A percentile compares a stretch with the other conserved stretches of the same genome.
Conservation (phyloP, 2,888 invertebrate genomes). For the Yponomeuta plumbellus region DNA sequence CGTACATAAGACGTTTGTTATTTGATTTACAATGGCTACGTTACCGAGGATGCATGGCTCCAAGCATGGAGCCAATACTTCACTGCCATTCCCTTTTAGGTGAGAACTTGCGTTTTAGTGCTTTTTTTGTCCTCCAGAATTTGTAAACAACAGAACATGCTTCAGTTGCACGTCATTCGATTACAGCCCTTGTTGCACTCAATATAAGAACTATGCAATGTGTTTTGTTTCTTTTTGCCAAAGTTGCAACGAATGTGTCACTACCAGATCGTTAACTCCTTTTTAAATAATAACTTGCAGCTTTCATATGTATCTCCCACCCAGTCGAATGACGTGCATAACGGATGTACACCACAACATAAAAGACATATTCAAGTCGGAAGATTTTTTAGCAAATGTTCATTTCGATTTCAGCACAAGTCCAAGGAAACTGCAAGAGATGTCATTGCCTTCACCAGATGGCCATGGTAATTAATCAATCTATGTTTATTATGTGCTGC, state of each 20-base stretch:
- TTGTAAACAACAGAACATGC: constrained; percentile 17
- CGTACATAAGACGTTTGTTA: not conserved
- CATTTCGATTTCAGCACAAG: constrained; percentile 78
- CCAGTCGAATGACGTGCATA: not conserved
- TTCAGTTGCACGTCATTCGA: not conserved
- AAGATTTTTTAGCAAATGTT: not conserved
- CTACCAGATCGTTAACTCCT: not conserved
- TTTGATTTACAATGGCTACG: constrained; percentile 53
- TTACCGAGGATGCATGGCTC: constrained; percentile 62
- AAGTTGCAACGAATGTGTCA: not conserved
- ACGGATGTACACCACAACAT: not conserved
- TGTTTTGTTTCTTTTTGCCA: not conserved
- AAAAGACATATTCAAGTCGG: not conserved
- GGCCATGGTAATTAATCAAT: constrained; percentile 51
- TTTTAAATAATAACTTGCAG: not conserved
- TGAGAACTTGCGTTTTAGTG: constrained; percentile 28
- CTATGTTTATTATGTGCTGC: not conserved
- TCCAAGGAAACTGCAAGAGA: constrained; percentile 82
- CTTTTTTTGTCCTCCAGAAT: constrained; percentile 8
- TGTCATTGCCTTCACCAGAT: constrained; percentile 71
- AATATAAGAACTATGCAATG: not conserved
- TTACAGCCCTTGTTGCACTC: not conserved
- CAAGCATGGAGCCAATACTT: constrained; percentile 50
- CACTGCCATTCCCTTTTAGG: constrained; percentile 66
- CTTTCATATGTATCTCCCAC: not conserved